Base-by-base conservation (phyloP, 2,797 vertebrate genomes). In the Liparis tanakae region DNA sequence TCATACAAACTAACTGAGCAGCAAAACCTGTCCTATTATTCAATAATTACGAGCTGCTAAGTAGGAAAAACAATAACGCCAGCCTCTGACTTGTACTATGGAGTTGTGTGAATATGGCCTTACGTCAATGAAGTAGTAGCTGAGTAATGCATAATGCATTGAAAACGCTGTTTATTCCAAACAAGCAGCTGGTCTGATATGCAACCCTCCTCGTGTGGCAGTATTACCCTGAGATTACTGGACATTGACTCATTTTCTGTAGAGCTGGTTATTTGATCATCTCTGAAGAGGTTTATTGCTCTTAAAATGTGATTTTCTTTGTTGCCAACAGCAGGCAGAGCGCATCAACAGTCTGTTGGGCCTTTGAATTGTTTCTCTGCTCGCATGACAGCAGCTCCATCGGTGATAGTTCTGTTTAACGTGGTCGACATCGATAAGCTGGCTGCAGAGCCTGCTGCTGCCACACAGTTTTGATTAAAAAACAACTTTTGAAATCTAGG, bases 1-100 rank as follows among this genome's bases (percentile, higher is more conserved):
- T 65, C 9, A 18, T 43, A 66, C 37, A 9, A n/a, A 37, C 41
- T 30, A 22, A 17, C 36, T 30, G 30, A 39, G 25, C 43, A 66
- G 20, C 12, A 55, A 77, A 77, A 53, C 44, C 8, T 20, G 44
- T 66, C 37, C 62, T 46, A 34, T 22, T 10, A 9, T 76, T 60
- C 2, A 33, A 54, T 61, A 55, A 61, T 72, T 30, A 50, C 20
- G 10, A 51, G 37, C 14, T 10, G 5, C 66, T 70, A 2, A 46
- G 10, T n/a, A 46, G 58, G 10, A 70, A 44, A 0, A 22, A 1
- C 15, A 0, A 41, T 44, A 33, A 55, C 0, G 0, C 17, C 1
- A 12, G 44, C 17, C 30, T n/a, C n/a, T 0, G 13, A 48, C 6
- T 37, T 68, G 30, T 36, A n/a, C 36, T 14, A 57, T 15, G 7